Base-by-base conservation (phyloP, 2,888 invertebrate species). In the Pseudococcus longispinus region DNA sequence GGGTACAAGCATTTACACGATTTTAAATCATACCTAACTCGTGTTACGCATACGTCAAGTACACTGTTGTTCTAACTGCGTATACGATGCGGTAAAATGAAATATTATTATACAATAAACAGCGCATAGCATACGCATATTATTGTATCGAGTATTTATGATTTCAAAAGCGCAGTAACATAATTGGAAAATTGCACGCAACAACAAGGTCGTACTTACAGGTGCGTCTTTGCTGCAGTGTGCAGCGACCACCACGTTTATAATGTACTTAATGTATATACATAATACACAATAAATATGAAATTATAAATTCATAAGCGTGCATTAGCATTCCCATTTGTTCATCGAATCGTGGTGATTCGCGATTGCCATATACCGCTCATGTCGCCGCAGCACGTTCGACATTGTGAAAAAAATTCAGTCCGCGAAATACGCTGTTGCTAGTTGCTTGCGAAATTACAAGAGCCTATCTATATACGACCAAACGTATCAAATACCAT, bases 171-270 rank as follows among this genome's bases (percentile, higher is more conserved):
- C 13, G 65, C 51, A 8, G 26, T 26, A 65, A 13, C 65, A 65
- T 65, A 65, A 65, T 65, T 65, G 65, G 65, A 65, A 65, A 65
- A 65, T 65, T 26, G 65, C 65, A 65, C 65, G 65, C 65, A 65
- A 65, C 65, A 65, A 65, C 65, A 65, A 65, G 65, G 65, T 26
- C 65, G 65, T 65, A 65, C 65, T 23, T 65, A 65, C 65, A 65
- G 65, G 65, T 65, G 65, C 65, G 65, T 65, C 65, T 23, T 13
- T 60, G 37, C 8, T 32, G 37, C 20, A 55, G 8, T 6, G 60
- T 13, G 11, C 26, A 6, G 60, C 65, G 9, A 65, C 65, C 65
- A 26, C 65, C 65, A 65, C 65, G 20, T 26, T 65, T 51, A 51
- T 37, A 4, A 37, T 37, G 37, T 37, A n/a, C 65, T 65, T 26